Evolutionary conservation across 2,113 vertebrate species (phyloP), one percentile per base, ranked within the genome.

Genomic region (Tamias sibiricus): DNA sequence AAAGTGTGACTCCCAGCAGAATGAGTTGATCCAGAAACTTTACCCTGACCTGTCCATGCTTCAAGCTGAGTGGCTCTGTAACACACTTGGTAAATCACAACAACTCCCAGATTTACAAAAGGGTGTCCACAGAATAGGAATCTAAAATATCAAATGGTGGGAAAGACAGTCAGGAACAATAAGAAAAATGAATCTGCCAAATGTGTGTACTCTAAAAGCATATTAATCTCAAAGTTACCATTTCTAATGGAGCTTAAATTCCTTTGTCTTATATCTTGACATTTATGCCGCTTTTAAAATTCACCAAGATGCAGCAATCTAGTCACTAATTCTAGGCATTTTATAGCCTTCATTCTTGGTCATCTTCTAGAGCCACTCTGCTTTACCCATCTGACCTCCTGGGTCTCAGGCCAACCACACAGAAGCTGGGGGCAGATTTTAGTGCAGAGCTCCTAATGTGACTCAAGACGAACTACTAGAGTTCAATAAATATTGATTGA

Each of bases 401-500:
- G 10, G n/a, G 42, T 95, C 81, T 95, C 8, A 81, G 6, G 35
- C 90, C 95, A 96, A 94, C 64, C 20, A 59, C 0, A 26, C 2
- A 28, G 69, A 90, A 88, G 54, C 84, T 75, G 49, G 72, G 44
- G 92, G 87, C 52, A 96, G 77, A 92, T 54, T 82, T 91, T 91
- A 84, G 49, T 54, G 72, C 66, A 26, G 54, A 77, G 2, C 37
- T 68, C 57, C 75, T 96, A 92, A 92, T 32, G 22, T 17, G 9
- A 68, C 84, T 92, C 52, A 59, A 87, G 87, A 69, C 85, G 54
- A 76, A 71, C 80, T 4, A 14, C 57, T 59, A 59, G 68, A 92
- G 95, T 97, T 97, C 97, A 98, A 97, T 97, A 98, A 97, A 88
- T 96, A 98, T 95, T 97, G 98, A 98, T 97, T 97, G 96, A 96